Conservation (phyloP, 2,113 vertebrate species). For the Nibea albiflora region DNA sequence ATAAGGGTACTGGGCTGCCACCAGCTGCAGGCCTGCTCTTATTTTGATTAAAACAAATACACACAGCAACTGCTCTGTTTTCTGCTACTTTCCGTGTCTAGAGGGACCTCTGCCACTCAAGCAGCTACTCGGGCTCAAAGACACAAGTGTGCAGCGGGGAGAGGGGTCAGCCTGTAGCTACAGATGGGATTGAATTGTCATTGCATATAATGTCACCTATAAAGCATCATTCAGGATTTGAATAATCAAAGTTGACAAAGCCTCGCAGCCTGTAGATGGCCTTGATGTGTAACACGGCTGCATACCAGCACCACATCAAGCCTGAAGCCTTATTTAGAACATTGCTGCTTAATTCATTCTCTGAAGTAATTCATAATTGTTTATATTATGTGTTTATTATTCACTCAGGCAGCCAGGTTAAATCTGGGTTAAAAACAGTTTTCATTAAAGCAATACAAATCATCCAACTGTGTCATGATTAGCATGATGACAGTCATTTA, state of each 20-base stretch:
- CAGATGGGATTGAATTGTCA: conserved; percentile 78
- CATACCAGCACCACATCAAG: neutral
- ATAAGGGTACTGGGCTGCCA: conserved; percentile 52
- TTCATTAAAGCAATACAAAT: conserved; percentile 27
- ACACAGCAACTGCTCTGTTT: conserved; percentile 74
- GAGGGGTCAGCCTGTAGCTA: conserved; percentile 72
- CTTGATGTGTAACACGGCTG: conserved; percentile 58
- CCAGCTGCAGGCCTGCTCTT: conserved; percentile 66
- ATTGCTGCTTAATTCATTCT: conserved; percentile 41
- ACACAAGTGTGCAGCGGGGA: conserved; percentile 59
- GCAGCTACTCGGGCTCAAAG: conserved; percentile 62
- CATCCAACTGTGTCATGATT: conserved; percentile 40
- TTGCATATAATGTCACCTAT: conserved; percentile 79
- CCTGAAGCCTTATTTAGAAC: conserved; percentile 48
- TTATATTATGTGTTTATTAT: conserved; percentile 37
- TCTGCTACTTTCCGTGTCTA: conserved; percentile 59
- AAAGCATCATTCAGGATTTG: conserved; percentile 77
- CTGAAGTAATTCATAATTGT: conserved; percentile 17
- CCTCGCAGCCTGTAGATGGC: conserved; percentile 69
- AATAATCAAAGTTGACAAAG: conserved; percentile 78
- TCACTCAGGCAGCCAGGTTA: conserved; percentile 31
- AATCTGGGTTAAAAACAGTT: conserved; percentile 34
- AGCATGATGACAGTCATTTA: conserved; percentile 31
- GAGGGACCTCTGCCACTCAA: conserved; percentile 67
- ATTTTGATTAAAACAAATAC: conserved; percentile 80